Base-by-base conservation (phyloP, 2,113 vertebrate species). In the Glaucomys volans region DNA sequence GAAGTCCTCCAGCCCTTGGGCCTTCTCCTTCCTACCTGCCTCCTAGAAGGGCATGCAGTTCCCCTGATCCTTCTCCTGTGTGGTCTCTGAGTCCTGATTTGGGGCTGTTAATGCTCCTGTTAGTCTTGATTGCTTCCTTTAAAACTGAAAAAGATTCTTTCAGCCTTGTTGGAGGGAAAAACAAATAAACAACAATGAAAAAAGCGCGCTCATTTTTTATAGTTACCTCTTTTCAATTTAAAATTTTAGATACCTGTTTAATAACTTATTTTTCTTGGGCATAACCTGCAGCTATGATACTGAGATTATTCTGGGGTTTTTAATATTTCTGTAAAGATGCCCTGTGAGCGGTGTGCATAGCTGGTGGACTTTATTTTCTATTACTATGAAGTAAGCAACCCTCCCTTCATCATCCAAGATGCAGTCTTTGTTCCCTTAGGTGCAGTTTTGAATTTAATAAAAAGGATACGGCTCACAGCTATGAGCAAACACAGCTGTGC, bases 1-100 rank as follows among this genome's bases (percentile, higher is more conserved):
- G 97, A 95, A 94, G 95, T 95, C 71, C 90, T 97, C 96, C 97
- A 97, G 97, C 97, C 98, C 95, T 94, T 42, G 79, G 98, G 35
- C 67, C 86, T 91, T 94, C 32, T 92, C 4, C 4, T 40, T 97
- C 82, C 77, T 97, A 74, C 7, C 75, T 13, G 91, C n/a, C 57
- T 40, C 91, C 11, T 81, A 92, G 95, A 93, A 84, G 86, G 18
- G 75, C 92, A 52, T 4, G 4, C 0, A 0, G 28, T 0, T 74
- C 82, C 57, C 24, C 79, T 9, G 72, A 52, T 5, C 71, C 80
- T 80, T 79, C 96, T 92, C 71, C 77, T 5, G 71, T 86, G 96
- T 79, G 24, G 40, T 87, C 79, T 95, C 54, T 74, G 92, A 64
- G 91, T 40, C 81, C 84, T 87, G 59, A 66, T 69, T 97, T 97